phyloP scores from a whole-genome alignment of 2,888 invertebrate species.

The Heliconius charithonia region DNA sequence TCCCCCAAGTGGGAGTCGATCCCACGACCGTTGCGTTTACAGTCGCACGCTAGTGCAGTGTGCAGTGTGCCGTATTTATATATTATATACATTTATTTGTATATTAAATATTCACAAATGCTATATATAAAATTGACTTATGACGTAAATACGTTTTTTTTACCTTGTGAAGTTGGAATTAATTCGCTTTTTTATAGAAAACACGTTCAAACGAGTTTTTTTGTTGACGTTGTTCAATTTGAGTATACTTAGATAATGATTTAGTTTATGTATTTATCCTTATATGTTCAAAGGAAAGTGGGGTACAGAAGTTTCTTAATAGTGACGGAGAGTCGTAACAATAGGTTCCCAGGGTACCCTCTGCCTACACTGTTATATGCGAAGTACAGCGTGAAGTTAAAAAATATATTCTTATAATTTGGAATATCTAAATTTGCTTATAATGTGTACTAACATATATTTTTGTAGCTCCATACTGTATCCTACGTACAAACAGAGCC shows the following conservation, averaged over 20 bases:
- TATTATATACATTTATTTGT: background rate
- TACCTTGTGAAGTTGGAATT: background rate
- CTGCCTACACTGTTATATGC: background rate
- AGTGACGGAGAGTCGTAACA: background rate
- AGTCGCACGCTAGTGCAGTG: too few species aligned
- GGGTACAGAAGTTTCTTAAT: too few species aligned
- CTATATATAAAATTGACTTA: background rate
- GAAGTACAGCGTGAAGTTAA: background rate
- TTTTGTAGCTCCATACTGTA: too few species aligned
- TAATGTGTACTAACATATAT: too few species aligned
- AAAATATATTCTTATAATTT: too few species aligned
- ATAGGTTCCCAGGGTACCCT: background rate
- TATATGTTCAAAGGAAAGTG: too few species aligned
- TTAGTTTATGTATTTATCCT: too few species aligned
- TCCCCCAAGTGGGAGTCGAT: too few species aligned
- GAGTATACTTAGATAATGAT: background rate
- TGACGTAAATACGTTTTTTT: background rate
- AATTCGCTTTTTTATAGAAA: background rate
- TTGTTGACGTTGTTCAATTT: background rate
- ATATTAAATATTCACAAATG: background rate
- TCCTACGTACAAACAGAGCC: too few species aligned
- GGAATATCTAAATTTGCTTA: too few species aligned
- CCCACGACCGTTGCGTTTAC: too few species aligned
- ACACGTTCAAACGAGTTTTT: constrained; percentile 4
- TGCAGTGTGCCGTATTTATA: too few species aligned